These are phyloP conservation scores for Batillaria attramentaria DNA, from an alignment of 1,140 invertebrate species.

Conservation along the genomic window DNA sequence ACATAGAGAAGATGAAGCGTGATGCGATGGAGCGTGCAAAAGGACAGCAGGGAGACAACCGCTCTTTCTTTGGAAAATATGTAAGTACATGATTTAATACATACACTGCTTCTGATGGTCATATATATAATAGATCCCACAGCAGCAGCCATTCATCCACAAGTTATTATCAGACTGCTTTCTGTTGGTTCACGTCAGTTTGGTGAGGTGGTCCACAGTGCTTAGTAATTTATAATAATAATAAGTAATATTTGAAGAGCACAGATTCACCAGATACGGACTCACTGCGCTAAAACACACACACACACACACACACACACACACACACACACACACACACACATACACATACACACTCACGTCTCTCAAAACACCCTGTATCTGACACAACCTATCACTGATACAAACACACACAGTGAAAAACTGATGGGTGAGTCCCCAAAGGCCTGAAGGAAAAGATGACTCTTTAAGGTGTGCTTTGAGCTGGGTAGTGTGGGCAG, in stretches of 20 bases:
- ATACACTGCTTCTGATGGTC: background rate
- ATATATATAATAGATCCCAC: background rate
- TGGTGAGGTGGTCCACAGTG: too few relatives aligned
- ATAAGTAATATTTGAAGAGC: too few relatives aligned
- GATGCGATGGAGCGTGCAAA: conserved; percentile 91
- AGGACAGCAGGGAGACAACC: conserved; percentile 91
- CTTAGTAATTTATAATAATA: too few relatives aligned
- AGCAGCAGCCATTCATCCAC: background rate
- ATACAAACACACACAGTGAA: conserved; percentile 6
- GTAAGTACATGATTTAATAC: too few relatives aligned
- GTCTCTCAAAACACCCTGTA: background rate
- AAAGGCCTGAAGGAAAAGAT: too few relatives aligned
- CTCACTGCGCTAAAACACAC: too few relatives aligned
- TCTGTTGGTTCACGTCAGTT: too few relatives aligned
- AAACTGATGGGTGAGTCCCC: too few relatives aligned
- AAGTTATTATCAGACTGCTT: background rate
- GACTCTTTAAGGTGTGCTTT: too few relatives aligned
- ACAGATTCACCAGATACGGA: too few relatives aligned
- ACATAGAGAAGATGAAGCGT: conserved; percentile 91
- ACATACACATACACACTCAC: conserved; percentile 13
- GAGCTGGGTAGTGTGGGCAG: too few relatives aligned
- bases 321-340: conserved; percentile 13
- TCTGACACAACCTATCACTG: background rate
- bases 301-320: background rate
- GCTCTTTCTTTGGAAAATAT: conserved; percentile 97